A percentile compares a stretch with the other conserved stretches of the same genome.
phyloP scores from a whole-genome alignment of 2,888 invertebrate species.

The Scaeva pyrastri region DNA sequence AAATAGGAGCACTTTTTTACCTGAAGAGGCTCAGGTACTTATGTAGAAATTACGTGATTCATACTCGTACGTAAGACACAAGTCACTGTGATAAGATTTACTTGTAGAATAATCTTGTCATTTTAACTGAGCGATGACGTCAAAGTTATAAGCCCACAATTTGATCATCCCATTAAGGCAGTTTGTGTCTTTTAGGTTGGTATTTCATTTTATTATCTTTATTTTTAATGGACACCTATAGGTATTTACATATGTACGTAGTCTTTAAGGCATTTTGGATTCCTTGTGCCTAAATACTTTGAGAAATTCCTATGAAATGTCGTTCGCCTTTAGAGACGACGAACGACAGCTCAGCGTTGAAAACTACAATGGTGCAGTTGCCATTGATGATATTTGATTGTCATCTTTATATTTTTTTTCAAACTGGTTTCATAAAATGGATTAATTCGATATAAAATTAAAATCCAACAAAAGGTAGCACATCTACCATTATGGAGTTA shows the following conservation, averaged over 20 bases:
- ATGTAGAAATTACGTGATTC: neutral
- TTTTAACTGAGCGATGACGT: slow-evolving; percentile 31
- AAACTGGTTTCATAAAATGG: slow-evolving; percentile 42
- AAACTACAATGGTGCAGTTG: slow-evolving; percentile 16
- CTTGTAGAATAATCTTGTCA: slow-evolving; percentile 2
- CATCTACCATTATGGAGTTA: neutral
- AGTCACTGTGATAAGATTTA: slow-evolving; percentile 32
- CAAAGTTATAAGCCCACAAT: neutral
- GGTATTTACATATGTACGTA: no score
- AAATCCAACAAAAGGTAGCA: slow-evolving; percentile 6
- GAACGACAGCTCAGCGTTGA: neutral
- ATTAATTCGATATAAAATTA: neutral
- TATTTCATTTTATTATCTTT: neutral
- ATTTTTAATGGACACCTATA: slow-evolving; percentile 25
- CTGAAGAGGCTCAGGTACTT: neutral
- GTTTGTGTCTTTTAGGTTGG: slow-evolving; percentile 7
- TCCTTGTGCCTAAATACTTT: neutral
- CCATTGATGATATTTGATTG: slow-evolving; percentile 40
- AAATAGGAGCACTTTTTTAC: neutral
- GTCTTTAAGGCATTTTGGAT: slow-evolving; percentile 1
- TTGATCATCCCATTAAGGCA: neutral
- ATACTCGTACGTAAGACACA: neutral
- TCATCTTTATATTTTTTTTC: slow-evolving; percentile 28
- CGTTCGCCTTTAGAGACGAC: slow-evolving; percentile 43
- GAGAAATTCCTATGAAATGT: slow-evolving; percentile 39